Base-by-base conservation (phyloP, 2,113 vertebrate species). In the Origma solitaria region DNA sequence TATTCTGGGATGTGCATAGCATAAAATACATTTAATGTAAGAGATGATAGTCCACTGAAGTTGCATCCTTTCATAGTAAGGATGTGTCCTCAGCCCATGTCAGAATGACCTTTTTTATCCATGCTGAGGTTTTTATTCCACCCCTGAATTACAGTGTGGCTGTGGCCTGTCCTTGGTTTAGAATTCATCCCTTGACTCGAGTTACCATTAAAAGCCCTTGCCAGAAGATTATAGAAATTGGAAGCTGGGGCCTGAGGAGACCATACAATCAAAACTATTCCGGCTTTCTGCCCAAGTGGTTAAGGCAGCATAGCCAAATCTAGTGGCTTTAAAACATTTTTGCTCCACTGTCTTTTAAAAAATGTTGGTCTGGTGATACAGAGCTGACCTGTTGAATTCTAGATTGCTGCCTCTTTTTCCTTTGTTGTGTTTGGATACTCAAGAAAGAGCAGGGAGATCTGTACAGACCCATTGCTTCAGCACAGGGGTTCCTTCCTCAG, bases 161-260 rank as follows among this genome's bases (percentile, higher is more conserved):
- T 80, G 42, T 65, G 78, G 35, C 30, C 38, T 69, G 17, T 77
- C 33, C 13, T 81, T 0, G 0, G 33, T 77, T 90, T 78, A 35
- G 60, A 40, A 35, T 83, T 88, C 38, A 77, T 15, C 23, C 21
- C 5, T 58, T 92, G 42, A 53, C 2, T 45, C 20, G 70, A 69
- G 42, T 76, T 94, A 33, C 20, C 69, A 51, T 78, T 92, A 78
- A 86, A 92, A 91, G 44, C 27, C 66, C 53, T 40, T 93, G 23
- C 33, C 40, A 68, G 57, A 88, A 69, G 35, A 78, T 89, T 42
- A 53, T 21, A 68, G 61, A 56, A 84, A 51, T 87, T 1, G 3
- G 31, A 87, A 18, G 23, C 45, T 94, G 11, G 14, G 7, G 5
- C 42, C 58, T 37, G 27, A 82, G 47, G 44, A 81, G 18, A 89